Conservation (phyloP, 1,140 invertebrate species). For the Pentalonia nigronervosa region DNA sequence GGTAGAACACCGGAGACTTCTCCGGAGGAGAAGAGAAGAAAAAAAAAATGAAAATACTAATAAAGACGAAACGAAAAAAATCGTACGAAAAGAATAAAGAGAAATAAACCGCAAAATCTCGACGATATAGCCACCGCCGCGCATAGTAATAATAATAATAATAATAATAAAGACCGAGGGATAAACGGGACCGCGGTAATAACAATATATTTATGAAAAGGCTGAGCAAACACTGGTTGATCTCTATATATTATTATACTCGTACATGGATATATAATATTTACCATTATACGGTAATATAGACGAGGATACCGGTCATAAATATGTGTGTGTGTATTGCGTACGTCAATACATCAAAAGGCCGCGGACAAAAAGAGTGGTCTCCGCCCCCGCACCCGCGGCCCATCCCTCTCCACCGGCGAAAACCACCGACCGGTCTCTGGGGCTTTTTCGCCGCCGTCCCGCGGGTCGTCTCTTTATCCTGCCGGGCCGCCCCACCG, state of each 20-base stretch:
- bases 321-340: neutral
- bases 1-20: too few species aligned
- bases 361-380: neutral
- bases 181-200: neutral
- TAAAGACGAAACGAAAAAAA: slow-evolving; percentile 28
- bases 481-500: too few species aligned
- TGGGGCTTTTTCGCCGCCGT: slow-evolving; percentile 25
- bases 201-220: slow-evolving; percentile 42
- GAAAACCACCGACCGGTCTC: neutral
- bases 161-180: slow-evolving; percentile 14
- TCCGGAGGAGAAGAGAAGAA: neutral
- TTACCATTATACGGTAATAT: neutral
- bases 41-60: neutral
- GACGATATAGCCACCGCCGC: neutral
- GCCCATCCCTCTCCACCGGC: neutral
- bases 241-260: neutral
- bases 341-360: slow-evolving; percentile 43
- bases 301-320: neutral
- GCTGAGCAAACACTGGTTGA: slow-evolving; percentile 46
- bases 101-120: slow-evolving; percentile 35
- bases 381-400: too few species aligned
- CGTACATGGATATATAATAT: too few species aligned
- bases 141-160: slow-evolving; percentile 10
- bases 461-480: slow-evolving; percentile 1
- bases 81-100: slow-evolving; percentile 18